Percentiles rank a stretch among this genome's conserved stretches.
These are phyloP conservation scores for Cyprinodon brontotheroides DNA, from an alignment of 2,113 vertebrate species.

Conservation along the genomic window DNA sequence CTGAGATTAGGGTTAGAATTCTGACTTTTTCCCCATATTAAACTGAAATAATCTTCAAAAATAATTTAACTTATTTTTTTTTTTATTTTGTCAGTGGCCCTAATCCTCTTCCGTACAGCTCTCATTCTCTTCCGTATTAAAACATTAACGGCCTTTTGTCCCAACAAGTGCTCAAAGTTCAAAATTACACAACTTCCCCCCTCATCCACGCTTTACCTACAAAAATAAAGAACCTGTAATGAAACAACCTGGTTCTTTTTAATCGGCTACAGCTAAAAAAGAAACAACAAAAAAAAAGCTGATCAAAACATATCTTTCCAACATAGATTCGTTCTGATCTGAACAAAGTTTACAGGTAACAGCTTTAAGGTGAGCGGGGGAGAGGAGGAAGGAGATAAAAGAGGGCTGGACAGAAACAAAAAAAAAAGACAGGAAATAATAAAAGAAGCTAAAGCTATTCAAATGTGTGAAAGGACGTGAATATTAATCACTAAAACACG, in stretches of 20 bases:
- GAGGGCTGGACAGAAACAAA: neutral
- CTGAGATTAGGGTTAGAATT: too few relatives aligned
- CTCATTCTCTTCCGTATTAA: conserved; percentile 13
- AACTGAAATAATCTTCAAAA: too few relatives aligned
- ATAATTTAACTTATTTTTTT: too few relatives aligned
- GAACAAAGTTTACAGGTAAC: too few relatives aligned
- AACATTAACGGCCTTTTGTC: neutral
- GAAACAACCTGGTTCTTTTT: too few relatives aligned
- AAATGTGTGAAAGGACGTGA: neutral
- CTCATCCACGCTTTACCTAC: neutral
- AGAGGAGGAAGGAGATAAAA: neutral
- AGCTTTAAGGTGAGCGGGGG: too few relatives aligned
- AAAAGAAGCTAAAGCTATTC: neutral
- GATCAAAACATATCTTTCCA: too few relatives aligned
- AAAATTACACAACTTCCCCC: conserved; percentile 30
- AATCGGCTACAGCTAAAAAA: neutral
- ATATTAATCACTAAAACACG: too few relatives aligned
- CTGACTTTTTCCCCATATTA: too few relatives aligned
- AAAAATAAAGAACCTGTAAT: neutral
- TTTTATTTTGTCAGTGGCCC: too few relatives aligned
- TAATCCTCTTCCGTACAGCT: too few relatives aligned
- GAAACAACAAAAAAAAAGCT: neutral
- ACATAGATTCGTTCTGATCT: too few relatives aligned
- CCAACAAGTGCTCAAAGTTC: conserved; percentile 46
- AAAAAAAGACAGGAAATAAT: neutral